Evolutionary conservation across 1,140 invertebrate species (phyloP).

Genomic region (Danaus plexippus): DNA sequence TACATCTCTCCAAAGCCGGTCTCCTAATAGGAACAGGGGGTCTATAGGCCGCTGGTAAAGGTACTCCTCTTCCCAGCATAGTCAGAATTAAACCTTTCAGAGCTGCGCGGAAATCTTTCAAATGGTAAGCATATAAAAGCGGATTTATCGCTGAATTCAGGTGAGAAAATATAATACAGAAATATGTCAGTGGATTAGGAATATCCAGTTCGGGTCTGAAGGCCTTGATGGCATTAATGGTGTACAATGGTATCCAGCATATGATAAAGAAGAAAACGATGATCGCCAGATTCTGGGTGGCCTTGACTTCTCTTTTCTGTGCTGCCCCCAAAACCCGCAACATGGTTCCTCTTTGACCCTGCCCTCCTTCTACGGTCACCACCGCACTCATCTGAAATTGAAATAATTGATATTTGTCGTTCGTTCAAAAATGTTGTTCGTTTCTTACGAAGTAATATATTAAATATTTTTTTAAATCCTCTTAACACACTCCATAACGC

Average conservation of each 20-base stretch:
- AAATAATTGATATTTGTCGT: neutral
- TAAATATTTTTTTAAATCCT: too few relatives aligned
- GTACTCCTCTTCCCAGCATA: conserved; percentile 67
- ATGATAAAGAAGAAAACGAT: conserved; percentile 94
- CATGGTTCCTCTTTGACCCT: conserved; percentile 76
- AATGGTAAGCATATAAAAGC: conserved; percentile 89
- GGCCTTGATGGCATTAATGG: conserved; percentile 89
- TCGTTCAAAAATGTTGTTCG: too few relatives aligned
- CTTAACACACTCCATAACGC: too few relatives aligned
- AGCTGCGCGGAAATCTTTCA: conserved; percentile 87
- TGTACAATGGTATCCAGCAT: conserved; percentile 94
- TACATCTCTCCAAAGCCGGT: conserved; percentile 58
- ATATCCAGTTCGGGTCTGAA: conserved; percentile 81
- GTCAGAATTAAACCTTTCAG: conserved; percentile 77
- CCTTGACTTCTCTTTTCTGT: conserved; percentile 89
- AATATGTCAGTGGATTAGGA: conserved; percentile 79
- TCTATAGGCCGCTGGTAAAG: conserved; percentile 53
- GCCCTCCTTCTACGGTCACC: conserved; percentile 53
- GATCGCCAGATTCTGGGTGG: conserved; percentile 90
- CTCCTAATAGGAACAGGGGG: conserved; percentile 51
- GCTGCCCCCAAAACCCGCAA: conserved; percentile 83
- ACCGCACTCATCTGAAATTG: conserved; percentile 60
- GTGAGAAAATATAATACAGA: conserved; percentile 90
- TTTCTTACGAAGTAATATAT: too few relatives aligned
- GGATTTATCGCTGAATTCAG: conserved; percentile 92